A percentile compares a stretch with the other conserved stretches of the same genome.
Conservation (phyloP, 1,140 invertebrate species). For the Forficula auricularia region DNA sequence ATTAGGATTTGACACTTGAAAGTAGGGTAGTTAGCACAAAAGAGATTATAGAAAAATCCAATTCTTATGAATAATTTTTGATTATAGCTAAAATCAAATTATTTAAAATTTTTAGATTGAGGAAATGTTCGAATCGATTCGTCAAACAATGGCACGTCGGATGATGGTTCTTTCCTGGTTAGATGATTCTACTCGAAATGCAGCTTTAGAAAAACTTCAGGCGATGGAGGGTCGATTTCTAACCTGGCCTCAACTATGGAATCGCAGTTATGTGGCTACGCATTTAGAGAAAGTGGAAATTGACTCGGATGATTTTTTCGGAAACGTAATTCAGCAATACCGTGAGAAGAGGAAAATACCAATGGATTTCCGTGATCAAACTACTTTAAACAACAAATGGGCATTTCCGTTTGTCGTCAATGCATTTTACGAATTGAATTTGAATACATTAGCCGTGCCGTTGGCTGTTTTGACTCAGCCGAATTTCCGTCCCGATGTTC, state of each 20-base stretch:
- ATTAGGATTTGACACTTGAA: too few species aligned
- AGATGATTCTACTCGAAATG: slow-evolving; percentile 35
- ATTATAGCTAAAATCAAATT: too few species aligned
- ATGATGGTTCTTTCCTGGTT: slow-evolving; percentile 42
- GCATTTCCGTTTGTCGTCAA: slow-evolving; percentile 32
- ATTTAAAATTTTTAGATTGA: slow-evolving; percentile 20
- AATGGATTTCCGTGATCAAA: slow-evolving; percentile 10
- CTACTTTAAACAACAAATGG: slow-evolving; percentile 19
- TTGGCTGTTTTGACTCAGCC: slow-evolving; percentile 47
- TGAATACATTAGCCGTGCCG: slow-evolving; percentile 44
- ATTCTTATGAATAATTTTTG: neutral
- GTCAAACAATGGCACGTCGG: slow-evolving; percentile 36
- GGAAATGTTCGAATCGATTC: slow-evolving; percentile 37
- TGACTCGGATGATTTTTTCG: slow-evolving; percentile 37
- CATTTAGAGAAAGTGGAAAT: slow-evolving; percentile 27
- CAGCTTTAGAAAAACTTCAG: slow-evolving; percentile 36
- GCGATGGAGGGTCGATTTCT: slow-evolving; percentile 34
- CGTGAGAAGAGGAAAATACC: slow-evolving; percentile 23
- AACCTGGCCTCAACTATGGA: slow-evolving; percentile 29
- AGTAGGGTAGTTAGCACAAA: too few species aligned
- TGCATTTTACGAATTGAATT: slow-evolving; percentile 40
- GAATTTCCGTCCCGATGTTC: slow-evolving; percentile 28
- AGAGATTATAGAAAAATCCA: too few species aligned
- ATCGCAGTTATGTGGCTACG: slow-evolving; percentile 22
- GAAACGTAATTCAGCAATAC: slow-evolving; percentile 31